Base-by-base conservation (phyloP, 2,888 invertebrate genomes). In the Melieria crassipennis region DNA sequence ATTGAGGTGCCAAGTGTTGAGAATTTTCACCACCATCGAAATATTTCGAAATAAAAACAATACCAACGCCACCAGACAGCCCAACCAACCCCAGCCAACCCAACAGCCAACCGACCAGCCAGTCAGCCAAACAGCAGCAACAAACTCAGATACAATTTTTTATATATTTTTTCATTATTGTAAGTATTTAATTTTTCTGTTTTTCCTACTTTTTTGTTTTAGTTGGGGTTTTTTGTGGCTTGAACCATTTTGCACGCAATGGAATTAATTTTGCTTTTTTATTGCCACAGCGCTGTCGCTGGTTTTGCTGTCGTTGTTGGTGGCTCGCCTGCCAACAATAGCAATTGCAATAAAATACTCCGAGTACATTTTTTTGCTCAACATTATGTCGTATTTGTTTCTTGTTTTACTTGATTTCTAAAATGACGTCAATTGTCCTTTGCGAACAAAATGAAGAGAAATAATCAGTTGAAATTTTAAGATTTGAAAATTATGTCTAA, bases 271-370 rank as follows among this genome's bases (percentile, higher is more conserved):
- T 66, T 68, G 50, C 46, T 55, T 45, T 70, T 71, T 73, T 71
- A 63, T 70, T 72, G 71, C 13, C 62, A 58, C 73, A 30, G 69
- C 80, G 30, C 11, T 45, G 30, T 45, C 74, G 78, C 76, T 80
- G 76, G 75, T 79, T 56, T 57, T 63, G 42, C 9, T 69, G 9
- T 60, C 52, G 45, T 30, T 69, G 5, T 63, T 48, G 56, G 61
- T 9, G 43, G 30, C 30, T 30, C 3, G 30, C 30, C 30, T 30
- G 30, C 65, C 61, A 65, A 65, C 65, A 70, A 65, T 65, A 70
- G 61, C 55, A 70, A 70, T 70, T 65, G 65, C 46, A 58, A 65
- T 70, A 64, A 70, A 65, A 58, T 16, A 47, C 4, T 50, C n/a
- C 11, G 13, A 52, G 13, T 52, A 30, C 30, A 30, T 1, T 3